Conservation (phyloP, 2,113 vertebrate species). For the Nycticorax nycticorax region DNA sequence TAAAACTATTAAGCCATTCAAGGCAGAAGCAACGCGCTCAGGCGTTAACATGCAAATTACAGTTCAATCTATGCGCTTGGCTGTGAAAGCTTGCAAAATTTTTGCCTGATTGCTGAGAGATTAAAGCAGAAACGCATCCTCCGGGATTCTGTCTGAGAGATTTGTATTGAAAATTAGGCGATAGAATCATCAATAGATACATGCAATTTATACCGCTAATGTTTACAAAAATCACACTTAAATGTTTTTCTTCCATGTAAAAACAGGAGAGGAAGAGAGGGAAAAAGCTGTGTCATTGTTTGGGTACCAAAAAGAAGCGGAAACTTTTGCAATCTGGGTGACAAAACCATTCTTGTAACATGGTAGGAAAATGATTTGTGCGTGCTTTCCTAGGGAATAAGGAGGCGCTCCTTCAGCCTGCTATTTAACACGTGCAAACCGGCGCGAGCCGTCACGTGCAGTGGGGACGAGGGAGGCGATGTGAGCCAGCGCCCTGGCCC, state of each 20-base stretch:
- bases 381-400: background rate
- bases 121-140: background rate
- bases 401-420: background rate
- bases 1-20: background rate
- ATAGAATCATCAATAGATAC: background rate
- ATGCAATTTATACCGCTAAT: background rate
- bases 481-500: background rate
- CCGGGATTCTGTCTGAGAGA: background rate
- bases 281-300: background rate
- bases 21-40: background rate
- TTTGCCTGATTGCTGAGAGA: background rate
- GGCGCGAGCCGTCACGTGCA: fast-evolving
- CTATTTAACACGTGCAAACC: background rate
- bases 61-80: background rate
- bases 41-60: background rate
- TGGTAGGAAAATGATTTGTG: background rate
- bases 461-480: background rate
- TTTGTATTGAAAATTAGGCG: background rate
- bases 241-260: background rate
- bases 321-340: background rate
- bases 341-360: background rate
- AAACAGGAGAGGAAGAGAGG: background rate
- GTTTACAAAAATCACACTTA: background rate
- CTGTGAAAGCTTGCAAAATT: background rate
- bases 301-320: background rate